These are phyloP conservation scores for Danaus chrysippus DNA, from an alignment of 2,888 invertebrate species.

Conservation along the genomic window DNA sequence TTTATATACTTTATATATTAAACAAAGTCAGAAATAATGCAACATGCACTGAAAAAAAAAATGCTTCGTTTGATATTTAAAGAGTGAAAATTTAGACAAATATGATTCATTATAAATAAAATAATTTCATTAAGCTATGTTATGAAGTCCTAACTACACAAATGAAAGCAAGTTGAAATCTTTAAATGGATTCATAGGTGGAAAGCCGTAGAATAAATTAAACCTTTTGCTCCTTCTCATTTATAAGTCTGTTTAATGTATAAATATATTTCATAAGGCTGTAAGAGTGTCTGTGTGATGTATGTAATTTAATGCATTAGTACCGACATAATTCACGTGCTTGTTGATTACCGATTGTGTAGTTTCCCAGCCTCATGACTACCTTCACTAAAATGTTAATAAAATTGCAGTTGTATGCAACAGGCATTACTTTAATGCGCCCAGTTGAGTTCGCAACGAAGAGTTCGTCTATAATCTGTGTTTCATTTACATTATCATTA, in stretches of 20 bases:
- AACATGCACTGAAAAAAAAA: too few relatives aligned
- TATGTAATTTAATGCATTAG: slow-evolving; percentile 29
- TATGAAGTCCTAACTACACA: too few relatives aligned
- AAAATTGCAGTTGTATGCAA: slow-evolving; percentile 58
- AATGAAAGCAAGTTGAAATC: too few relatives aligned
- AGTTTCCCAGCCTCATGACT: slow-evolving; percentile 43
- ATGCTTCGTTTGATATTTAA: too few relatives aligned
- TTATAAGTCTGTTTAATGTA: background rate
- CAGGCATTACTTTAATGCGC: slow-evolving; percentile 52
- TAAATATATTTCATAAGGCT: slow-evolving; percentile 5
- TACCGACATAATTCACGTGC: slow-evolving; percentile 46
- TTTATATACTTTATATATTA: too few relatives aligned
- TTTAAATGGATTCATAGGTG: too few relatives aligned
- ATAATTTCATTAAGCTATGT: too few relatives aligned
- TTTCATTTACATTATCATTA: slow-evolving; percentile 54
- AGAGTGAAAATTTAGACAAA: too few relatives aligned
- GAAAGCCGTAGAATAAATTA: too few relatives aligned
- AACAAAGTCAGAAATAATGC: too few relatives aligned
- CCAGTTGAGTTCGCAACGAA: slow-evolving; percentile 45
- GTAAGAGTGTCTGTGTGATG: slow-evolving; percentile 16
- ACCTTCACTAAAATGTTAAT: slow-evolving; percentile 60
- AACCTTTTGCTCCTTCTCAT: too few relatives aligned
- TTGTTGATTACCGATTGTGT: slow-evolving; percentile 53
- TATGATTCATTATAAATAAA: too few relatives aligned
- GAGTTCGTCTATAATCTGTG: slow-evolving; percentile 52